These are phyloP conservation scores for Dolichallabes microphthalmus DNA, from an alignment of 2,113 vertebrate species.

Conservation along the genomic window DNA sequence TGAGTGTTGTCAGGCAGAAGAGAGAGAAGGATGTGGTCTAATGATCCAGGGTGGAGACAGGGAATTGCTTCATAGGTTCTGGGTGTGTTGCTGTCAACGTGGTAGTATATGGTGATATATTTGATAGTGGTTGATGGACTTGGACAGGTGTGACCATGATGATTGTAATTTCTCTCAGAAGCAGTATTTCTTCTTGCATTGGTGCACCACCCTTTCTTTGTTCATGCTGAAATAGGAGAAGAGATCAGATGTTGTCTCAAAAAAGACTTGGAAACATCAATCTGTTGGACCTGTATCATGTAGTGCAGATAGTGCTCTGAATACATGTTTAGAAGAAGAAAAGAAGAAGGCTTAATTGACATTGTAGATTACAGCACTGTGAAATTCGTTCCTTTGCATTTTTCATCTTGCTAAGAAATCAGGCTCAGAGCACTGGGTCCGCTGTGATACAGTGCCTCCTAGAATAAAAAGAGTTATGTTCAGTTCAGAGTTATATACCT, in stretches of 20 bases:
- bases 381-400: neutral
- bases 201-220: neutral
- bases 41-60: too few species aligned
- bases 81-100: neutral
- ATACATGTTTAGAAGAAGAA: neutral
- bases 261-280: neutral
- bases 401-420: neutral
- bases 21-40: neutral
- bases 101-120: neutral
- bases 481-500: too few species aligned
- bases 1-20: neutral
- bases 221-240: neutral
- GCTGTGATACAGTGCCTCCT: neutral
- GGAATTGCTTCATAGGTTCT: neutral
- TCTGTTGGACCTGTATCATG: neutral
- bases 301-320: neutral
- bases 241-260: neutral
- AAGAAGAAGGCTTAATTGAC: neutral
- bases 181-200: neutral
- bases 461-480: neutral
- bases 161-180: neutral
- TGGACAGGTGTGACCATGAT: neutral
- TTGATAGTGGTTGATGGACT: neutral
- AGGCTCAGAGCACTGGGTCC: neutral
- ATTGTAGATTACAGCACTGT: neutral